Conservation (phyloP, 2,888 invertebrate species). For the Megalurothrips usitatus region DNA sequence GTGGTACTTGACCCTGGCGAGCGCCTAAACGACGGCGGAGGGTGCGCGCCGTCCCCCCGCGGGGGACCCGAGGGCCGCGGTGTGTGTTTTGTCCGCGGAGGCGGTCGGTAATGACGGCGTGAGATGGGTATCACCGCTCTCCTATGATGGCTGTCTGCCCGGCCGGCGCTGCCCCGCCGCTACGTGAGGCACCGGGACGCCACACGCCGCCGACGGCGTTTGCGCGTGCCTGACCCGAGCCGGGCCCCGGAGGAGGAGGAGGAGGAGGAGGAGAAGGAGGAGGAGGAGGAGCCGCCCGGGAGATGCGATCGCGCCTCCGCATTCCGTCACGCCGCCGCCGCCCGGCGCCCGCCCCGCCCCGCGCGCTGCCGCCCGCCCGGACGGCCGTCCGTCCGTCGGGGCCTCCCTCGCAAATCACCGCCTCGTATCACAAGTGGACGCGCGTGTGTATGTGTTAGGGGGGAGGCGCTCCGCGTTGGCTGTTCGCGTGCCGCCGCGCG, state of each 20-base stretch:
- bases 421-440: neutral
- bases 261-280: no score
- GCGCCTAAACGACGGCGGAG: no score
- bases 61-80: no score
- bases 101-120: no score
- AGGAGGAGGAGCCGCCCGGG: no score
- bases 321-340: slow-evolving; percentile 12
- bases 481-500: no score
- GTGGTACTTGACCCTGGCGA: no score
- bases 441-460: neutral
- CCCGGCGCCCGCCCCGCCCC: neutral
- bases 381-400: neutral
- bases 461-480: no score
- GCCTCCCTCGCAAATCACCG: neutral
- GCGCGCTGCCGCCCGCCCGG: neutral
- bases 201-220: neutral
- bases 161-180: neutral
- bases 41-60: no score
- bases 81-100: no score
- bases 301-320: neutral
- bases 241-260: neutral
- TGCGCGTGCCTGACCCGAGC: slow-evolving; percentile 14
- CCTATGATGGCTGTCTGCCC: neutral
- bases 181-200: neutral
- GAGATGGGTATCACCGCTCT: neutral